Percentiles rank a stretch among this genome's conserved stretches.
phyloP scores from a whole-genome alignment of 2,797 vertebrate genomes.

The Danio choprae region DNA sequence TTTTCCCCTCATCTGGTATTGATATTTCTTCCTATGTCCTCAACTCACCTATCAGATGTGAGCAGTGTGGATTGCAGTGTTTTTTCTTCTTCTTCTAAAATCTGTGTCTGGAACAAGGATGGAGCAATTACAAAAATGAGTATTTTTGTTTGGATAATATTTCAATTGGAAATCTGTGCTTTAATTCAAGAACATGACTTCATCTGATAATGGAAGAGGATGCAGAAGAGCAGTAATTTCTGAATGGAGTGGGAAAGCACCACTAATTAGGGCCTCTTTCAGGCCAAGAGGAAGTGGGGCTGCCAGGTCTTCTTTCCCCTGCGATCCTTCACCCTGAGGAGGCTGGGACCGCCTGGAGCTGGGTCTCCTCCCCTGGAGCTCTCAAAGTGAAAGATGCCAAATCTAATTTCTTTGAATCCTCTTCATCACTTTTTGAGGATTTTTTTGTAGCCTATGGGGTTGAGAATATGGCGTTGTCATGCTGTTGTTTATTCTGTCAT shows the following conservation, averaged over 20 bases:
- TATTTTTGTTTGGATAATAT: not conserved
- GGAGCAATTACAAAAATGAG: not conserved
- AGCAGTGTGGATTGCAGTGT: not conserved
- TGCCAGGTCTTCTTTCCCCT: conserved; percentile 88
- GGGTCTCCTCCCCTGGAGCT: conserved; percentile 69
- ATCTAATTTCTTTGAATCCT: conserved; percentile 86
- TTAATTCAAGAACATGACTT: not conserved
- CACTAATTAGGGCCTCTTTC: conserved; percentile 84
- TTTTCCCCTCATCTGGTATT: conserved; percentile 81
- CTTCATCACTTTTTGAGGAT: conserved; percentile 80
- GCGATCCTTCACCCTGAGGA: conserved; percentile 84
- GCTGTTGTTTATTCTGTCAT: conserved; percentile 65
- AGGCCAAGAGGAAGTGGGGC: conserved; percentile 85
- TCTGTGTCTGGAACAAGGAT: not conserved
- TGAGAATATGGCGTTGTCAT: conserved; percentile 55
- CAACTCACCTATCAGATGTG: conserved; percentile 53
- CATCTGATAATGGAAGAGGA: not conserved
- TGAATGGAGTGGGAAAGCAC: conserved; percentile 78
- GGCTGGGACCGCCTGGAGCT: conserved; percentile 75
- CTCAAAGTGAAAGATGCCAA: conserved; percentile 84
- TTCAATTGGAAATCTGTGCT: not conserved
- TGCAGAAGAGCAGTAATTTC: conserved; percentile 25
- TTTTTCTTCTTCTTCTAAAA: not conserved
- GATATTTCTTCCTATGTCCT: conserved; percentile 80
- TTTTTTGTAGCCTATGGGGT: conserved; percentile 44